Evolutionary conservation across 2,888 invertebrate genomes (phyloP), one percentile per base, ranked within the genome.

Genomic region (Drosophila neonasuta): DNA sequence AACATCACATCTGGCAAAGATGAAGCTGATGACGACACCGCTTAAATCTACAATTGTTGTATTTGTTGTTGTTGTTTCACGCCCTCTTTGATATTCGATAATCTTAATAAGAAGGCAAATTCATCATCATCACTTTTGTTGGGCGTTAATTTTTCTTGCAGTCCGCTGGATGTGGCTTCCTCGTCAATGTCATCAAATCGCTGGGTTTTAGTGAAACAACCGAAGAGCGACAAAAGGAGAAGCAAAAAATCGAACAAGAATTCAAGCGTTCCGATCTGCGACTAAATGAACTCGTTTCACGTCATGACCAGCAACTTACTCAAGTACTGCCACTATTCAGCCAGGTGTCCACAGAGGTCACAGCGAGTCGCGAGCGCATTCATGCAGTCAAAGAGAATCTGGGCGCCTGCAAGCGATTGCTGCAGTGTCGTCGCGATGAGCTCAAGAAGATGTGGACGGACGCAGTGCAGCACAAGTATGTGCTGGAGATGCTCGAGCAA

Each of bases 101-200:
- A 57, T 63, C 60, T 50, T 11, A 70, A 64, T 10, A 42, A 44
- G 34, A 10, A 36, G 10, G 17, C 2, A 10, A 41, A 45, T 15
- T 24, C 24, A 24, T 24, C 24, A 20, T 42, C 13, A 44, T 24
- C 2, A 29, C 2, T 15, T 39, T n/a, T 34, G 6, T 32, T 62
- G 36, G 41, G 49, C 39, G 45, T 67, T 57, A 50, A 32, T 39
- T 41, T 15, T 8, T 59, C 9, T 59, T 52, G 20, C 90, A 96
- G 96, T 95, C 95, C 90, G 95, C 95, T 90, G 96, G 91, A 32
- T 91, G 91, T 68, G 91, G 96, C 61, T 92, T 96, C 62, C 92
- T 99, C 79, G 98, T 99, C 94, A 97, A 97, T 63, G 98, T 99
- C 49, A 98, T 99, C 77, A 94, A 98, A 75, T 97, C 98, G 0